Conservation (phyloP, 2,113 vertebrate genomes). For the Buteo buteo region DNA sequence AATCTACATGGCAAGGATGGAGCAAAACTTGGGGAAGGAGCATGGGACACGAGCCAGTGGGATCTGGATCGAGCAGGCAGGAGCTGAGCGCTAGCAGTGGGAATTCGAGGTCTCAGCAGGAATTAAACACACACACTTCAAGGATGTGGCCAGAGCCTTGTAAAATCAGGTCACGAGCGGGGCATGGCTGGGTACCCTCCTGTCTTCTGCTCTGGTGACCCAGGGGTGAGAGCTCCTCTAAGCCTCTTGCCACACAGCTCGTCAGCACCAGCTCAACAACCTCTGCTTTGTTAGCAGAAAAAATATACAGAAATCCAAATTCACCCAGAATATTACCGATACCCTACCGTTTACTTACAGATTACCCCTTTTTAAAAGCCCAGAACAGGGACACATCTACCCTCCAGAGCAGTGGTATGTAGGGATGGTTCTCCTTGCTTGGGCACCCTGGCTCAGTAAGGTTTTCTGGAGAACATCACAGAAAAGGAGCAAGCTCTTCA, state of each 20-base stretch:
- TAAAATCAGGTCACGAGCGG: background rate
- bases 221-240: background rate
- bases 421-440: background rate
- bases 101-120: background rate
- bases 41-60: background rate
- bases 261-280: background rate
- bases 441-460: background rate
- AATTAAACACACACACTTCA: background rate
- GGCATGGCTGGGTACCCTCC: background rate
- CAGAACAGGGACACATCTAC: background rate
- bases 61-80: background rate
- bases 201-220: background rate
- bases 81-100: background rate
- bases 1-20: background rate
- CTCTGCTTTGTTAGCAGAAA: background rate
- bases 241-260: background rate
- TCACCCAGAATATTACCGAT: background rate
- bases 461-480: background rate
- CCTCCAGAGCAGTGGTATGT: rapidly evolving
- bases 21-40: background rate
- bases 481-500: background rate
- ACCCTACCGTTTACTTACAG: background rate
- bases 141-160: background rate
- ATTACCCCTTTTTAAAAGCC: background rate
- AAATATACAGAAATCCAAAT: background rate